Base-by-base conservation (phyloP, 2,797 vertebrate genomes). In the Glyptemys insculpta region DNA sequence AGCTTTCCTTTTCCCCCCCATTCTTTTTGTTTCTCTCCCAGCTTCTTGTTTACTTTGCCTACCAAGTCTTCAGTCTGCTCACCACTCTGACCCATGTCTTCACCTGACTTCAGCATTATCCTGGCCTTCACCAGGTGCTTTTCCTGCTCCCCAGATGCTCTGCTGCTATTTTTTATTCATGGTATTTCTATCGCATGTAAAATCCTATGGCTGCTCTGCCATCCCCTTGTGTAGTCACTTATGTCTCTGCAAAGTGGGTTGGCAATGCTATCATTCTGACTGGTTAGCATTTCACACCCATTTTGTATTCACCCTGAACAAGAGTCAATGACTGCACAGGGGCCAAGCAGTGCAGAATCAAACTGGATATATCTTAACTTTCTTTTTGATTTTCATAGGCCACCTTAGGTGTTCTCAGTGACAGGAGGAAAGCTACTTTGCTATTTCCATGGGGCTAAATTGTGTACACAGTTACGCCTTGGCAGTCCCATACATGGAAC, bases 11-110 rank as follows among this genome's bases (percentile, higher is more conserved):
- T 93, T 87, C 94, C 95, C 91, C 92, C 79, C 56, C 85, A 49
- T 90, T 95, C 97, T 93, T 80, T 97, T 96, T 96, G 92, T 95
- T 92, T 87, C 92, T 94, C 94, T 95, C 96, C 97, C 94, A 94
- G 92, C 91, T 92, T 96, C 85, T 96, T 79, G 86, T 90, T 93
- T 94, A 90, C 92, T 94, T 85, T 94, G 82, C 87, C 79, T 88
- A 49, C 88, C 14, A 1, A 68, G 44, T 82, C 86, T 91, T 89
- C 86, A 82, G 92, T 94, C 54, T 94, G 86, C 29, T 3, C 72
- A 59, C 50, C 94, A 86, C 80, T 83, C 89, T 59, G 93, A 56
- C 23, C 79, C 53, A 5, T 37, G 18, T 68, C 34, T n/a, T 68
- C 34, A n/a, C 62, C 62, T n/a, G 62, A n/a, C 34, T 68, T 68